A percentile compares a stretch with the other conserved stretches of the same genome.
These are phyloP conservation scores for Stomatorhinus walkeri DNA, from an alignment of 2,797 vertebrate genomes.

Conservation along the genomic window DNA sequence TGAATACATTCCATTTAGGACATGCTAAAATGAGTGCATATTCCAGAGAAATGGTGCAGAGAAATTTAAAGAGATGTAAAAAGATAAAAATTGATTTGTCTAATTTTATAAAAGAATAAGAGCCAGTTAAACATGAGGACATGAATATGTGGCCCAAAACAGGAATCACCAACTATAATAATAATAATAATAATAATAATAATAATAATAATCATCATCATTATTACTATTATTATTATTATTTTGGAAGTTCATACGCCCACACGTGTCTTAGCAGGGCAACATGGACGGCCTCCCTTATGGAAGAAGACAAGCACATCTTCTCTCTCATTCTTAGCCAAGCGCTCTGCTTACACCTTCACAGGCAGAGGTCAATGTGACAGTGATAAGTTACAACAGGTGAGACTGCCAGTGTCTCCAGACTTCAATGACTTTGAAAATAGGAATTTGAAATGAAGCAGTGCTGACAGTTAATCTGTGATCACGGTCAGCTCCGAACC, in stretches of 20 bases:
- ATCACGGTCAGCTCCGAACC: not conserved
- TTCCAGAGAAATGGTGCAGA: no score
- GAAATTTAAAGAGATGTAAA: no score
- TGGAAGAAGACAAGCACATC: not conserved
- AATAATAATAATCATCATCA: not conserved
- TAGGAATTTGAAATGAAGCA: not conserved
- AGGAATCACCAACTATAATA: no score
- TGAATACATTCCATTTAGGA: no score
- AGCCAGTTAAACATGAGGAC: no score
- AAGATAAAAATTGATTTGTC: no score
- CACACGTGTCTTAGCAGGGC: not conserved
- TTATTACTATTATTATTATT: not conserved
- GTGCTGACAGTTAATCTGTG: not conserved
- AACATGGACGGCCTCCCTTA: not conserved
- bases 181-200: not conserved
- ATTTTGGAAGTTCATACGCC: not conserved
- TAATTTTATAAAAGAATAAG: no score
- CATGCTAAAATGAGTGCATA: no score
- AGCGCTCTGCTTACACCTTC: not conserved
- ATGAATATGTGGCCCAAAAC: no score
- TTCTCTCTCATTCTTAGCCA: not conserved
- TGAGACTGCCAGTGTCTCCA: not conserved
- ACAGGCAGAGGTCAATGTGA: not conserved
- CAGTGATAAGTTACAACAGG: conserved; percentile 7
- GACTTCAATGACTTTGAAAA: not conserved